phyloP scores from a whole-genome alignment of 2,888 invertebrate genomes.

The Eristalinus aeneus region DNA sequence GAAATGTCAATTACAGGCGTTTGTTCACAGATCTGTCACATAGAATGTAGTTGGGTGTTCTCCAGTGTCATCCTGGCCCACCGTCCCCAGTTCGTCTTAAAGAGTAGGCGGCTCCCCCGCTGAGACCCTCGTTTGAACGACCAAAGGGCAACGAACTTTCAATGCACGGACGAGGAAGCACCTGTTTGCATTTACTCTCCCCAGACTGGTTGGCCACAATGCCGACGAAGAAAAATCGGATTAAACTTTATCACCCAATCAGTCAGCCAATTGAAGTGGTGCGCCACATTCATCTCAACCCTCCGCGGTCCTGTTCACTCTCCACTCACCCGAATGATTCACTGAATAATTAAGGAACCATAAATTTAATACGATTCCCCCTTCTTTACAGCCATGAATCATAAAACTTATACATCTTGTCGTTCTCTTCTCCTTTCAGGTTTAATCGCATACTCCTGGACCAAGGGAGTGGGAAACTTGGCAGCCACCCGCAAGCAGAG shows the following conservation, averaged over 20 bases:
- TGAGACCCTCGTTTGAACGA: slow-evolving; percentile 31
- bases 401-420: slow-evolving; percentile 6
- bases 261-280: background rate
- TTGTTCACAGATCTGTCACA: background rate
- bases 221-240: slow-evolving; percentile 21
- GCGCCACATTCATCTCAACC: background rate
- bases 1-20: slow-evolving; percentile 26
- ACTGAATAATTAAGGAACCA: slow-evolving; percentile 32
- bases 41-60: background rate
- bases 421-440: slow-evolving; percentile 35
- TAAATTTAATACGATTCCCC: slow-evolving; percentile 39
- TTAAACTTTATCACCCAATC: slow-evolving; percentile 36
- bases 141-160: slow-evolving; percentile 52
- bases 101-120: slow-evolving; percentile 1
- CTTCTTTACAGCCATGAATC: background rate
- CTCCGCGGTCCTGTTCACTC: background rate
- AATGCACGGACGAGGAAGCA: background rate
- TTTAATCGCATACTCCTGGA: slow-evolving; percentile 37
- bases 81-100: background rate
- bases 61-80: background rate
- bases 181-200: slow-evolving; percentile 17
- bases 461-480: slow-evolving; percentile 20
- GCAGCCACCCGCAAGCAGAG: slow-evolving; percentile 34
- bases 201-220: background rate
- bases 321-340: slow-evolving; percentile 45